phyloP scores from a whole-genome alignment of 2,888 invertebrate species.

The Volucella zonaria region DNA sequence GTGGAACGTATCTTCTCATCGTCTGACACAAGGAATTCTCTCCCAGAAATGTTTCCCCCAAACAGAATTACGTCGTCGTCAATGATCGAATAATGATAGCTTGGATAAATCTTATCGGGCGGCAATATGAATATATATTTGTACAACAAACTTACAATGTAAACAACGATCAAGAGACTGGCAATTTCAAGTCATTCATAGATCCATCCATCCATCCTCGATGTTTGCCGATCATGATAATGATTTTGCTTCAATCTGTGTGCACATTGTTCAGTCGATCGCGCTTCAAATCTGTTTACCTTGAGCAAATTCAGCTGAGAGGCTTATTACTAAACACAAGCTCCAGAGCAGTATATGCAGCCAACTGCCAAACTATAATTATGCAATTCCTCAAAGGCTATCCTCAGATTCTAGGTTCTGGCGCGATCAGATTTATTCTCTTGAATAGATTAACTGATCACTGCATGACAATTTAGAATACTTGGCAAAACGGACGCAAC shows the following conservation, averaged over 20 bases:
- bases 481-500: constrained; percentile 15
- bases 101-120: background rate
- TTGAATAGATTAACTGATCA: constrained; percentile 30
- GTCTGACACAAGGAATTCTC: constrained; percentile 5
- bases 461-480: constrained; percentile 59
- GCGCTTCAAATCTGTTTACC: constrained; percentile 43
- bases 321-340: constrained; percentile 37
- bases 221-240: constrained; percentile 66
- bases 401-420: constrained; percentile 78
- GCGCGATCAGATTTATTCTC: constrained; percentile 54
- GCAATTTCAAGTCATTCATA: constrained; percentile 66
- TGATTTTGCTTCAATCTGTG: constrained; percentile 56
- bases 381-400: constrained; percentile 80
- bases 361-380: constrained; percentile 78
- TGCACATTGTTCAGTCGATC: constrained; percentile 25
- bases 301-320: constrained; percentile 46
- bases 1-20: background rate
- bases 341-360: constrained; percentile 31
- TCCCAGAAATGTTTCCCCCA: background rate
- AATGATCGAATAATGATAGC: constrained; percentile 45
- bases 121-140: no score
- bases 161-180: constrained; percentile 61
- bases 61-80: constrained; percentile 24
- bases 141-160: constrained; percentile 23
- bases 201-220: constrained; percentile 69